A percentile compares a stretch with the other conserved stretches of the same genome.
Evolutionary conservation across 2,113 vertebrate species (phyloP).

Genomic region (Pyxicephalus adspersus): DNA sequence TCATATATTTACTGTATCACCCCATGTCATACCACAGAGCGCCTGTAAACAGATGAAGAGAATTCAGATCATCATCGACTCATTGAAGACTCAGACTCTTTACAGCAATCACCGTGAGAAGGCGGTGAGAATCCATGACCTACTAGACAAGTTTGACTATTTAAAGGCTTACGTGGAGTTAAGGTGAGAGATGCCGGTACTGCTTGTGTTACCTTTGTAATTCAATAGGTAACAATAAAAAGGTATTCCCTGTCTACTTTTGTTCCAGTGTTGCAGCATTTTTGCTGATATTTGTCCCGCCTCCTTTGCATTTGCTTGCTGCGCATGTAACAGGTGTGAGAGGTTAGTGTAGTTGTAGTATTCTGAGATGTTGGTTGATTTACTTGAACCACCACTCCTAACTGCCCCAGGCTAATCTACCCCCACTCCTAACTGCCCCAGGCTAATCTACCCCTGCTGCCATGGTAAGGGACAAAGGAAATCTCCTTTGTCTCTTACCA

Average conservation of each 20-base stretch:
- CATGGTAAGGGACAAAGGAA: too few relatives aligned
- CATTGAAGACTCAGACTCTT: not conserved
- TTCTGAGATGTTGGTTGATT: too few relatives aligned
- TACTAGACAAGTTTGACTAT: constrained; percentile 21
- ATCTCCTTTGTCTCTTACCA: too few relatives aligned
- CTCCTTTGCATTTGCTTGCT: not conserved
- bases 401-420: too few relatives aligned
- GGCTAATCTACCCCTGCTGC: too few relatives aligned
- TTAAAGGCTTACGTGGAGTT: constrained; percentile 16
- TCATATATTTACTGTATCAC: too few relatives aligned
- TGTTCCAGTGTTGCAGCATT: not conserved
- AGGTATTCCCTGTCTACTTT: not conserved
- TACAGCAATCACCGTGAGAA: not conserved
- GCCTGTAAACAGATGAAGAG: constrained; percentile 21
- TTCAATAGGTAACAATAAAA: not conserved
- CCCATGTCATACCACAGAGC: not conserved
- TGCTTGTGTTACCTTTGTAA: not conserved
- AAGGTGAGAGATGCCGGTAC: not conserved
- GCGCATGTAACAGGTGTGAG: too few relatives aligned
- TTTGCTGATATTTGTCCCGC: too few relatives aligned
- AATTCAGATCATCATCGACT: constrained; percentile 33
- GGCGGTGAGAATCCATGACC: not conserved
- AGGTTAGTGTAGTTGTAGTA: too few relatives aligned
- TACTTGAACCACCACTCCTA: too few relatives aligned
- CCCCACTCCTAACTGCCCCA: too few relatives aligned